Evolutionary conservation across 2,888 invertebrate genomes (phyloP).

Genomic region (Hoplodrina ambigua): DNA sequence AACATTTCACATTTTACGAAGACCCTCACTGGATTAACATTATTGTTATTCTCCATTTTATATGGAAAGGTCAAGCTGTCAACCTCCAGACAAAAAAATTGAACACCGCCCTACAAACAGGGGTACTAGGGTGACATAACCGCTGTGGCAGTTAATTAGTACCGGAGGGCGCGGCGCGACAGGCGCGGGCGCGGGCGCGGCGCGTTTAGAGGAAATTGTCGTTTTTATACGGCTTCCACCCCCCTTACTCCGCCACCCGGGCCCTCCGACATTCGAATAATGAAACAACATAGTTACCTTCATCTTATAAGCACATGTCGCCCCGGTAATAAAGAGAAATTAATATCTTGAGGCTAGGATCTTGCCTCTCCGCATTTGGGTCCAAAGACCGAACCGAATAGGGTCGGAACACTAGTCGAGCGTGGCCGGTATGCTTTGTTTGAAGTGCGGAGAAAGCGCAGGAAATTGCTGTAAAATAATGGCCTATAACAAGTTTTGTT

Average conservation of each 20-base stretch:
- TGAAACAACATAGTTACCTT: constrained; percentile 87
- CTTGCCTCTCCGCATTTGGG: constrained; percentile 52
- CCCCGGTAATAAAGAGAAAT: constrained; percentile 85
- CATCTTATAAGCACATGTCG: constrained; percentile 87
- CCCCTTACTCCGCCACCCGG: constrained; percentile 69
- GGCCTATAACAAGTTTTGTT: not conserved
- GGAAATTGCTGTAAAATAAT: not conserved
- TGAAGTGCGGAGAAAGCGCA: not conserved
- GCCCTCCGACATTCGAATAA: constrained; percentile 82
- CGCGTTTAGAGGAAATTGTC: constrained; percentile 89
- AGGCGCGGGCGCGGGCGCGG: constrained; percentile 89
- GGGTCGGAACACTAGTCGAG: constrained; percentile 17
- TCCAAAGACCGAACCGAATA: constrained; percentile 22
- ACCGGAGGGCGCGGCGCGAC: constrained; percentile 86
- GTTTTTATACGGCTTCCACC: constrained; percentile 89
- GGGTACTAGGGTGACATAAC: constrained; percentile 90
- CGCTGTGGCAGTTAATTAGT: constrained; percentile 89
- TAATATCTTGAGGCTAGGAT: constrained; percentile 79
- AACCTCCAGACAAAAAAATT: constrained; percentile 75
- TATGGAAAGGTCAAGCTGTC: constrained; percentile 72
- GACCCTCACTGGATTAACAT: constrained; percentile 35
- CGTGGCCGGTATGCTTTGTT: not conserved
- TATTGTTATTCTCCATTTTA: constrained; percentile 57
- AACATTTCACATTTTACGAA: constrained; percentile 38
- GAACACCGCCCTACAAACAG: constrained; percentile 80